A percentile compares a stretch with the other conserved stretches of the same genome.
These are phyloP conservation scores for Helicolenus hilgendorfi DNA, from an alignment of 2,797 vertebrate genomes.

Conservation along the genomic window DNA sequence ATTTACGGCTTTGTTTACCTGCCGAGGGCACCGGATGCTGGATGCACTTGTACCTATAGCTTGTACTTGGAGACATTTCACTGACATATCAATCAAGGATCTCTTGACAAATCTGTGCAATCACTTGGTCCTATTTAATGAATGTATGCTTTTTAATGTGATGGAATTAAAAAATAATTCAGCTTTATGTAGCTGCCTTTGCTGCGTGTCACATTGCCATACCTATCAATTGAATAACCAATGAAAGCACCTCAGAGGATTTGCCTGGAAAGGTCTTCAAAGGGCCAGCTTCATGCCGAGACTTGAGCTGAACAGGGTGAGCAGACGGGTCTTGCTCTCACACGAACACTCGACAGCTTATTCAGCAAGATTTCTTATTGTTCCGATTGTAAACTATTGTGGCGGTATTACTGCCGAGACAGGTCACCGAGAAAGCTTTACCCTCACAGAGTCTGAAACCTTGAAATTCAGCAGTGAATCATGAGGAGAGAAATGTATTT, in stretches of 20 bases:
- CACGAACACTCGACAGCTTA: conserved; percentile 15
- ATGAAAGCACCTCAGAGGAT: not conserved
- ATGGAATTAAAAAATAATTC: not conserved
- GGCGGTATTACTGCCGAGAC: conserved; percentile 30
- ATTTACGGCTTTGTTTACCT: conserved; percentile 58
- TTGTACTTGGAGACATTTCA: conserved; percentile 5
- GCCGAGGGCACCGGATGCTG: conserved; percentile 12
- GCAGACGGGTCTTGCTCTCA: conserved; percentile 10
- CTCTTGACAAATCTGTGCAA: not conserved
- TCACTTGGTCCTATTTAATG: not conserved
- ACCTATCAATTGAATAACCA: not conserved
- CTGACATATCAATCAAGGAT: not conserved
- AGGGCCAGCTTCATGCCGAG: not conserved
- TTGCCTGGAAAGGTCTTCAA: conserved; percentile 10
- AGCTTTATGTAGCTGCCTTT: not conserved
- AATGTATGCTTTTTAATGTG: not conserved
- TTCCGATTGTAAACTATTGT: conserved; percentile 47
- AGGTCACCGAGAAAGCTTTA: conserved; percentile 29
- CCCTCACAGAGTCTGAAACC: conserved; percentile 13
- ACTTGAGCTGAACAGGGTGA: not conserved
- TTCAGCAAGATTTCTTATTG: conserved; percentile 52
- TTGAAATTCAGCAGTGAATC: conserved; percentile 26
- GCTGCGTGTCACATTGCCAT: not conserved
- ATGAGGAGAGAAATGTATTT: conserved; percentile 20
- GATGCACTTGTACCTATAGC: not conserved